phyloP scores from a whole-genome alignment of 1,140 invertebrate species.

The Lutraria rhynchaena region DNA sequence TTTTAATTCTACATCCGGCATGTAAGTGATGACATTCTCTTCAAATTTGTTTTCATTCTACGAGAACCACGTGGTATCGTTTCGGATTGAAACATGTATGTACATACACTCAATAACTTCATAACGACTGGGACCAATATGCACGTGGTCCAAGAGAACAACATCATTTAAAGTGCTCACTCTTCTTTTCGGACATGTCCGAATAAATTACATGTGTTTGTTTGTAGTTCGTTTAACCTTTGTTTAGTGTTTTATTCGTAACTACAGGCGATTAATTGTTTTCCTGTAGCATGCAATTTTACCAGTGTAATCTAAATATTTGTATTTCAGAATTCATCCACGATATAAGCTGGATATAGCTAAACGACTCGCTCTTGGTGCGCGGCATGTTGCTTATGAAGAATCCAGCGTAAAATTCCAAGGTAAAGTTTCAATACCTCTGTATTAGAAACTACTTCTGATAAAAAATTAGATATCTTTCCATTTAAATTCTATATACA shows the following conservation, averaged over 20 bases:
- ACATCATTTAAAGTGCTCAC: neutral
- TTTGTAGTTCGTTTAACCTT: neutral
- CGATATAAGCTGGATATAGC: constrained; percentile 66
- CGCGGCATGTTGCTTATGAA: constrained; percentile 57
- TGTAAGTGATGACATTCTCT: constrained; percentile 49
- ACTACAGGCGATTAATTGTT: no score
- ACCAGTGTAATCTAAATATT: neutral
- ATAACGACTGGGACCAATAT: neutral
- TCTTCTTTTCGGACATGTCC: neutral
- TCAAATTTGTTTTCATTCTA: neutral
- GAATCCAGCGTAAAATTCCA: constrained; percentile 32
- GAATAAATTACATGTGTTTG: neutral
- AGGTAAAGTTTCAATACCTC: neutral
- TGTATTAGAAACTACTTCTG: no score
- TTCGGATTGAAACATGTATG: neutral
- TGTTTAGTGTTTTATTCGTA: no score
- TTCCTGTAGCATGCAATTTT: no score
- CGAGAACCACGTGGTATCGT: neutral
- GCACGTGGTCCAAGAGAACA: neutral
- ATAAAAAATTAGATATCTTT: no score
- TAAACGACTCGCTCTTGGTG: constrained; percentile 58
- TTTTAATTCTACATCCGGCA: constrained; percentile 67
- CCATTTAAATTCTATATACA: no score
- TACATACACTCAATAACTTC: neutral
- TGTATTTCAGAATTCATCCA: constrained; percentile 64